Base-by-base conservation (phyloP, 92 coral and sea anemone species). In the Porites cylindrica region DNA sequence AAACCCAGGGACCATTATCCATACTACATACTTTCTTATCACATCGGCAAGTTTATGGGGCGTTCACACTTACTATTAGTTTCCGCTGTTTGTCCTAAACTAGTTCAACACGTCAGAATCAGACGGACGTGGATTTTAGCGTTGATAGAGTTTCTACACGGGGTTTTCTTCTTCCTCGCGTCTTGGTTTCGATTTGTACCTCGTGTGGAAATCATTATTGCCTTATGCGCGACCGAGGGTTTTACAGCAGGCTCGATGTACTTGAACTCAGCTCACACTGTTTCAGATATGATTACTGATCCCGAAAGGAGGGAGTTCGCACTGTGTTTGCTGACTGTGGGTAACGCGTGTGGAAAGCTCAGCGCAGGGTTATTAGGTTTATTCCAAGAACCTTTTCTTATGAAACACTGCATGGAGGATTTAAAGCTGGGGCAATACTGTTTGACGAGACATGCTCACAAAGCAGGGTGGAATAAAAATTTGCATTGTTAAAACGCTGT, bases 191-290 rank as follows among this genome's bases (percentile, higher is more conserved):
- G 98, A 1, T 88, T 90, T 16, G 76, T 95, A 17, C 82, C 92
- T 1, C 82, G 94, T 32, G 90, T 93, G 16, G 90, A 89, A 12
- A 84, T 90, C 7, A 92, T 95, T 65, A 72, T 95, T 8, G 78
- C 89, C 14, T 67, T 95, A 17, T 95, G 96, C 56, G 11, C 80
- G 26, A 90, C 98, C 0, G 98, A 95, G 74, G 98, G 98, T 8
- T 95, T 95, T 47, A 93, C 93, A 0, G 96, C 98, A 0, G 98
- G 98, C 10, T 93, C 96, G 4, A 91, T 95, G 93, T 95, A 95
- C 66, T 87, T 95, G 20, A 95, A 95, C 51, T 95, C 98, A 5
- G 98, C 96, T 14, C 89, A 95, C 77, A 84, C 98, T 2, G 96
- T 95, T 8, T 93, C 98, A 38, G 93, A 91, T 16, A 43, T 78